Conservation (phyloP, 1,140 invertebrate species). For the Paralvinella palmiformis region DNA sequence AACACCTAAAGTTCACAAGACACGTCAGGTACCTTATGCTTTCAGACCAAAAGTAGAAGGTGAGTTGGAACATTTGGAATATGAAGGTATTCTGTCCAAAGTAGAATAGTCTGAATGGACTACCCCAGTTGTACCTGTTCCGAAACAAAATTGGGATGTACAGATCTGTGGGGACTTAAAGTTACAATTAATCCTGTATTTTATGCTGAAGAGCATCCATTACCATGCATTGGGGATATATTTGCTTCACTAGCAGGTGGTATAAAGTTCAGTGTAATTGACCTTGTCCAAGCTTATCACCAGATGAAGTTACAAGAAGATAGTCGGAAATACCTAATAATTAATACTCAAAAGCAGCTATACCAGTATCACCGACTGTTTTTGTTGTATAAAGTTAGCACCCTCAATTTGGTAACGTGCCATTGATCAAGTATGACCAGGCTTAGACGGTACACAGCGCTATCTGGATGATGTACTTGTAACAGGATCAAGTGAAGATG, state of each 20-base stretch:
- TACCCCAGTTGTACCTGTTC: no score
- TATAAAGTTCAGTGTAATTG: constrained; percentile 8
- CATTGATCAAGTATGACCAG: constrained; percentile 45
- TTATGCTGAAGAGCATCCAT: not conserved
- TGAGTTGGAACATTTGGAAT: not conserved
- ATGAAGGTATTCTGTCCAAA: not conserved
- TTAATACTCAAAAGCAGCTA: constrained; percentile 38
- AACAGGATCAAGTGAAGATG: constrained; percentile 18
- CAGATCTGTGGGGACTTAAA: constrained; percentile 4
- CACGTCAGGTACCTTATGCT: no score
- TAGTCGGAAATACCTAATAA: not conserved
- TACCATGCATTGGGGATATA: not conserved
- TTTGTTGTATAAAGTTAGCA: constrained; percentile 53
- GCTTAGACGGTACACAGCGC: constrained; percentile 29
- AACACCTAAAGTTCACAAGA: no score
- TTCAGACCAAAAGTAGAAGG: no score
- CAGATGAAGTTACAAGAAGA: constrained; percentile 7
- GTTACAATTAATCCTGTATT: constrained; percentile 3
- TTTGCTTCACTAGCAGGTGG: constrained; percentile 7
- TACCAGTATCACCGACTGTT: constrained; percentile 49
- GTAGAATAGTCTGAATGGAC: not conserved
- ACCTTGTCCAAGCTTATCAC: constrained; percentile 4
- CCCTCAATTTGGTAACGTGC: constrained; percentile 53
- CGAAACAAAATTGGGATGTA: not conserved
- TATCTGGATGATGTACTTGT: constrained; percentile 22